Evolutionary conservation across 2,113 vertebrate species (phyloP).

Genomic region (Chlamydotis undulata): DNA sequence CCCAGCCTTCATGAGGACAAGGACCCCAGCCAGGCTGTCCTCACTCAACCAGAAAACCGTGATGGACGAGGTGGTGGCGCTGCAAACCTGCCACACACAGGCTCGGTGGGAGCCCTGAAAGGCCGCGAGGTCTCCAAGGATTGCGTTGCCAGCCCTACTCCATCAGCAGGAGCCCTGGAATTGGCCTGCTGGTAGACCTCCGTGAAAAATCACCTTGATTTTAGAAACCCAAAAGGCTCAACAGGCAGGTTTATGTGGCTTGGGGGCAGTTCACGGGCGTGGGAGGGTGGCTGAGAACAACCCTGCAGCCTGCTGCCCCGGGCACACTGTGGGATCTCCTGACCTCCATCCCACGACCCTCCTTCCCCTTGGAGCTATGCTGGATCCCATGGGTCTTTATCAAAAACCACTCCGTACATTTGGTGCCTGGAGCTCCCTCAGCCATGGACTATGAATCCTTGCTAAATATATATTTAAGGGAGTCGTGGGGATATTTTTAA

Average conservation of each 20-base stretch:
- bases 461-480: constrained; percentile 50
- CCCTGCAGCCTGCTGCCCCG: neutral
- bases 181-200: neutral
- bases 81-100: rapidly evolving
- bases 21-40: neutral
- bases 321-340: neutral
- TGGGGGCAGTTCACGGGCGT: rapidly evolving
- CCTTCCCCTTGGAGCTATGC: neutral
- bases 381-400: neutral
- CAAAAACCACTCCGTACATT: neutral
- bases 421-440: constrained; percentile 48
- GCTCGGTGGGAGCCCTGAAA: neutral
- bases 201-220: neutral
- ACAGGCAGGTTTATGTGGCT: rapidly evolving
- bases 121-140: rapidly evolving
- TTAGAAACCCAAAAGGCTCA: neutral
- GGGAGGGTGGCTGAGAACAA: neutral
- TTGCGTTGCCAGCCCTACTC: neutral
- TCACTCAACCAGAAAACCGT: neutral
- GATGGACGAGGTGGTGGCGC: rapidly evolving
- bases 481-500: constrained; percentile 63
- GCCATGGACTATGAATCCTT: constrained; percentile 30
- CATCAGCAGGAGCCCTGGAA: neutral
- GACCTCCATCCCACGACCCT: neutral
- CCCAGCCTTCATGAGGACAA: neutral